Evolutionary conservation across 2,113 vertebrate species (phyloP).

Genomic region (Motacilla tschutschensis): DNA sequence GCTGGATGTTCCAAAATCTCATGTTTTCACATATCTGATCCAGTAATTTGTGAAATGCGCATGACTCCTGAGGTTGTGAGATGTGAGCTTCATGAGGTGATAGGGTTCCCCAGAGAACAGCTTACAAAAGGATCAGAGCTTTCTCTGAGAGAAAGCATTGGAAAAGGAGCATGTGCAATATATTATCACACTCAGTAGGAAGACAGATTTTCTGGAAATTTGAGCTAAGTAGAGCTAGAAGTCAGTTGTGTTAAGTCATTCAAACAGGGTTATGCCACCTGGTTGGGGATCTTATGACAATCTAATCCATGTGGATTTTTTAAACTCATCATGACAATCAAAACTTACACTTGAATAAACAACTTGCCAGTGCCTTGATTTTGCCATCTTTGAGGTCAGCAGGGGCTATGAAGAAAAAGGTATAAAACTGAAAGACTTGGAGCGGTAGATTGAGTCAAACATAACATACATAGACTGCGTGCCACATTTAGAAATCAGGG

Average conservation of each 20-base stretch:
- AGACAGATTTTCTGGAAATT: conserved; percentile 29
- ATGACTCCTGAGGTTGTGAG: not conserved
- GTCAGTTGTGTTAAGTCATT: conserved; percentile 16
- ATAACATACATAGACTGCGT: not conserved
- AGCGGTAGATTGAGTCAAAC: not conserved
- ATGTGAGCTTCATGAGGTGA: not conserved
- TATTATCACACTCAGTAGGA: conserved; percentile 10
- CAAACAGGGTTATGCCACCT: conserved; percentile 8
- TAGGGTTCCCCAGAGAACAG: not conserved
- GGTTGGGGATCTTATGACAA: not conserved
- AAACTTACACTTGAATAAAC: conserved; percentile 3
- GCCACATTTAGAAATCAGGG: not conserved
- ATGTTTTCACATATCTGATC: not conserved
- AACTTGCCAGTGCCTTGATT: not conserved
- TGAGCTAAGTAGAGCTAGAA: conserved; percentile 17
- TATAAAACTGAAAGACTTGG: not conserved
- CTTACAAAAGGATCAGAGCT: not conserved
- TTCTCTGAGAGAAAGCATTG: not conserved
- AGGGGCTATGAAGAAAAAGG: not conserved
- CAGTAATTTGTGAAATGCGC: not conserved
- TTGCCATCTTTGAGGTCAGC: not conserved
- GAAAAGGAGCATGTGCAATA: not conserved
- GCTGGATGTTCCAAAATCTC: not conserved
- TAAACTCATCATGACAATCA: not conserved
- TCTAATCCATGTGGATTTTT: not conserved